Base-by-base conservation (phyloP, 1,140 invertebrate species). In the Pseudomyrmex cubaensis region DNA sequence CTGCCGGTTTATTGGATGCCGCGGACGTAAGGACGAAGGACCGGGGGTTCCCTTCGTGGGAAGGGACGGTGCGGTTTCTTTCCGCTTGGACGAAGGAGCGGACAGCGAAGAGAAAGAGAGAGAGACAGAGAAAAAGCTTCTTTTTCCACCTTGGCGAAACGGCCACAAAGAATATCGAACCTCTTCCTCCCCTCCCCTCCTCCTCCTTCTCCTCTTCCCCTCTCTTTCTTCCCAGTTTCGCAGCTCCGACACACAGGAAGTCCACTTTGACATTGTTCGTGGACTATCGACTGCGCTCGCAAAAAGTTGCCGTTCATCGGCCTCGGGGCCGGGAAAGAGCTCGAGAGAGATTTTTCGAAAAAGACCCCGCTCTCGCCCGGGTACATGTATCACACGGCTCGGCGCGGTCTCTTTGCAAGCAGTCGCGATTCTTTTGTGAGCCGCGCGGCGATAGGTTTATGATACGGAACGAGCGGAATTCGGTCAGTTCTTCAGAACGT, bases 1-100 rank as follows among this genome's bases (percentile, higher is more conserved):
- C 69, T 74, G 59, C 67, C 57, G 73, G 85, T 83, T 87, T 88
- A 87, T 88, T 88, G 86, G 85, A 87, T 73, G 63, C 85, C 62
- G 70, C 35, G 80, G 70, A 87, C 70, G 62, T 64, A 63, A 63
- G 22, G 78, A 75, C 72, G 73, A 76, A 76, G 80, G 50, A 69
- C 46, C 72, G 25, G 66, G 35, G 35, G 62, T 78, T 78, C 62
- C 22, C 44, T 67, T 44, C 62, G 50, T 52, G 73, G 52, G 62
- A 83, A 57, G 82, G 52, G 52, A 83, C 73, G 76, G 20, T 72
- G 62, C 61, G 50, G 56, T 48, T 83, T 72, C 72, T 87, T 87
- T 87, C 67, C 85, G 66, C 66, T 87, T 86, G 85, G 69, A 63
- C 44, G 57, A 63, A 69, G 82, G 22, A 62, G 48, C 64, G 57